Evolutionary conservation across 2,113 vertebrate species (phyloP).

Genomic region (Cranoglanis bouderius): DNA sequence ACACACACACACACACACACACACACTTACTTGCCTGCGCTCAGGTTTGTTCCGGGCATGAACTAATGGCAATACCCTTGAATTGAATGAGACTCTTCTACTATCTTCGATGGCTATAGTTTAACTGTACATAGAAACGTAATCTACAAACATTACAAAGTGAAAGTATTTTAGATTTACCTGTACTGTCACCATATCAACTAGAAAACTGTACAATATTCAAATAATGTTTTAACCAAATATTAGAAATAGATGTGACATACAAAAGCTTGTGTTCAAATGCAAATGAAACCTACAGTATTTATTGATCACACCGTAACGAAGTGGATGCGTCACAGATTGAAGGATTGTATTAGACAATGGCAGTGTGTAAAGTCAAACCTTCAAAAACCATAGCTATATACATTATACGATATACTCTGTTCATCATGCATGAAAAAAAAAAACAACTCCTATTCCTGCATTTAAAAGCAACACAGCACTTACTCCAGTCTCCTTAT

Average conservation of each 20-base stretch:
- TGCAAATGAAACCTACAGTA: slow-evolving; percentile 53
- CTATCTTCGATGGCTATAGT: slow-evolving; percentile 50
- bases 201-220: slow-evolving; percentile 61
- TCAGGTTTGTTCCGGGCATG: slow-evolving; percentile 63
- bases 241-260: slow-evolving; percentile 74
- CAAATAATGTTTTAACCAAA: slow-evolving; percentile 77
- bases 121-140: slow-evolving; percentile 75
- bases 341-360: slow-evolving; percentile 48
- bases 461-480: slow-evolving; percentile 52
- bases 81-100: slow-evolving; percentile 68
- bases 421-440: slow-evolving; percentile 28
- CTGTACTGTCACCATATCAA: slow-evolving; percentile 71
- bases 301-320: slow-evolving; percentile 64
- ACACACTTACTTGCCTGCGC: slow-evolving; percentile 43
- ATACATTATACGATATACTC: slow-evolving; percentile 13
- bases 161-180: slow-evolving; percentile 72
- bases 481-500: slow-evolving; percentile 47
- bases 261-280: slow-evolving; percentile 75
- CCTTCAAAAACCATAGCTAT: slow-evolving; percentile 8
- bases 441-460: slow-evolving; percentile 31
- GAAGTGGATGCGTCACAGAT: slow-evolving; percentile 51
- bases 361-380: slow-evolving; percentile 38
- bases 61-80: slow-evolving; percentile 71
- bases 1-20: slow-evolving; percentile 7
- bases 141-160: slow-evolving; percentile 65